Evolutionary conservation across 1,140 invertebrate genomes (phyloP).

Genomic region (Drosophila sechellia): DNA sequence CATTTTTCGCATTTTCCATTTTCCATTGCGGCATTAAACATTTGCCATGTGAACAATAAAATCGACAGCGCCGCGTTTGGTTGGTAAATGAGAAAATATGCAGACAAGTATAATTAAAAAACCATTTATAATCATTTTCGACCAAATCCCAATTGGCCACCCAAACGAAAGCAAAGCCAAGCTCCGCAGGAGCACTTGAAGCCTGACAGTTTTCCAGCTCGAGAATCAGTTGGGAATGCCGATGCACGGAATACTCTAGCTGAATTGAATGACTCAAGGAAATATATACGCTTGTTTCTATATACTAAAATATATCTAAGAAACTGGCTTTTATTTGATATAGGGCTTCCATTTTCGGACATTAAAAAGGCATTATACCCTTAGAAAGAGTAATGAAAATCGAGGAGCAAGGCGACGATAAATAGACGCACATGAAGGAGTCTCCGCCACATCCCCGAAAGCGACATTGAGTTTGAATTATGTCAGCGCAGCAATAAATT

Average conservation of each 20-base stretch:
- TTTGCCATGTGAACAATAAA: constrained; percentile 29
- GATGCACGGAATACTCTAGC: not conserved
- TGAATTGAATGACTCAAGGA: too few relatives aligned
- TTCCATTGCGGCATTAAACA: constrained; percentile 3
- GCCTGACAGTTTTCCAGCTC: constrained; percentile 25
- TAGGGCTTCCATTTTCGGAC: too few relatives aligned
- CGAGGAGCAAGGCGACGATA: constrained; percentile 35
- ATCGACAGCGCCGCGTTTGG: constrained; percentile 19
- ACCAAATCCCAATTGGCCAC: constrained; percentile 50
- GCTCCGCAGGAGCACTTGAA: constrained; percentile 38
- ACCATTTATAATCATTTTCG: constrained; percentile 69
- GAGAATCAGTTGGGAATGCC: not conserved
- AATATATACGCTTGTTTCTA: too few relatives aligned
- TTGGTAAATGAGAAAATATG: constrained; percentile 37
- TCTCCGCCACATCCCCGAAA: constrained; percentile 36
- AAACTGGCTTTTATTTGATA: too few relatives aligned
- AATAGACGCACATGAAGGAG: constrained; percentile 58
- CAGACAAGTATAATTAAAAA: constrained; percentile 72
- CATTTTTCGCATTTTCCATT: constrained; percentile 20
- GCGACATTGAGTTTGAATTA: constrained; percentile 73
- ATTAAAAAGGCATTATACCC: not conserved
- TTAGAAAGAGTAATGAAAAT: not conserved
- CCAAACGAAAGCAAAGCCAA: not conserved
- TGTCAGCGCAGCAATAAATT: constrained; percentile 76
- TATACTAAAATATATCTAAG: too few relatives aligned